phyloP scores from a whole-genome alignment of 1,140 invertebrate genomes.

The Berghia stephanieae region DNA sequence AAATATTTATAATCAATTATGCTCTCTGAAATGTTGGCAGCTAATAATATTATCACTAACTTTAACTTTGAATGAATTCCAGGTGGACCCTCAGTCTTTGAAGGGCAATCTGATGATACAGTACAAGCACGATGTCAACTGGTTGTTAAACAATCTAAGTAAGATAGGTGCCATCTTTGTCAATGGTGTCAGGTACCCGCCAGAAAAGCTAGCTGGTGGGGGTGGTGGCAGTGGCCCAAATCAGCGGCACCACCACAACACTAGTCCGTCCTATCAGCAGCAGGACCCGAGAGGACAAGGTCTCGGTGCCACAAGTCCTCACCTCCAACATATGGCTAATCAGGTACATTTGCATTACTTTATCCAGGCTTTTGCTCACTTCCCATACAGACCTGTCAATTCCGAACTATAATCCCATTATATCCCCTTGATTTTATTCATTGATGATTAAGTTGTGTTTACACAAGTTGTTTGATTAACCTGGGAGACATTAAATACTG shows the following conservation, averaged over 20 bases:
- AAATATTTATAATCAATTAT: no score
- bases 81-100: slow-evolving; percentile 44
- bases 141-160: slow-evolving; percentile 27
- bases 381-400: not conserved
- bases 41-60: no score
- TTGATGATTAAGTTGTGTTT: no score
- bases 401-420: not conserved
- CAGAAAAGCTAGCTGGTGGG: slow-evolving; percentile 32
- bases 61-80: not conserved
- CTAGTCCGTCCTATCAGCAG: slow-evolving; percentile 24
- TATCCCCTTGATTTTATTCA: no score
- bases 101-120: slow-evolving; percentile 44
- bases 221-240: slow-evolving; percentile 22
- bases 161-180: slow-evolving; percentile 50
- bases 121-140: slow-evolving; percentile 38
- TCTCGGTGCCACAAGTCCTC: slow-evolving; percentile 26
- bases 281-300: slow-evolving; percentile 1
- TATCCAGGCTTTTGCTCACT: not conserved
- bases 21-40: no score
- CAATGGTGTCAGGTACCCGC: slow-evolving; percentile 42
- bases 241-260: slow-evolving; percentile 23
- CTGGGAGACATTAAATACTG: no score
- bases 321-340: slow-evolving; percentile 30
- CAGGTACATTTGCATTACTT: not conserved
- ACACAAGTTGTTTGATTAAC: no score